Base-by-base conservation (phyloP, 2,888 invertebrate species). In the Actias luna region DNA sequence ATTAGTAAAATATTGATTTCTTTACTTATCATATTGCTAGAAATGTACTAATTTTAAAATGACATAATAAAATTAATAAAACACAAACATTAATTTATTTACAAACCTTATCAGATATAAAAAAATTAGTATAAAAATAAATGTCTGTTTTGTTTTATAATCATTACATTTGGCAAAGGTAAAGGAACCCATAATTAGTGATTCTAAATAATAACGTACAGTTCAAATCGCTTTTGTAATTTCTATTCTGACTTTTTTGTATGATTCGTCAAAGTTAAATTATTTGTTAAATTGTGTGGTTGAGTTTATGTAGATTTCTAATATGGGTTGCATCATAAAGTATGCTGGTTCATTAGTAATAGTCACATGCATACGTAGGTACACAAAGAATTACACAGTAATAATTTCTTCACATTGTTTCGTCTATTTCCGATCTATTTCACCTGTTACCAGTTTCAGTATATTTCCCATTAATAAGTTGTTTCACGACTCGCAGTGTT, bases 401-500 rank as follows among this genome's bases (percentile, higher is more conserved):
- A 60, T 67, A 50, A 50, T 50, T 50, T 61, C 67, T 67, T 68
- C 62, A 68, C 73, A 75, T 71, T 72, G 73, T 71, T 73, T 67
- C 55, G 63, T 63, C 65, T 65, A 71, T 73, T 72, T 67, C 67
- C 71, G 65, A 60, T 67, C 67, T 67, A 72, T 66, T 69, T 75
- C 73, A 74, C 67, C 68, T 69, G 67, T 63, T 69, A 63, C 64
- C 62, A 67, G 68, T 72, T 70, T 69, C 69, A 69, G 68, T 69
- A 75, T 62, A 71, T 68, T 69, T 66, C 63, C 62, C 61, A 63
- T 67, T 63, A 65, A 33, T 18, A 62, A 52, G 29, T 55, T 29
- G 25, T 8, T 27, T 25, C 22, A 52, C 1, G 18, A n/a, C 16
- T n/a, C n/a, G 8, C 29, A 22, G 10, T 12, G 25, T 55, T 25